Conservation (phyloP, 1,140 invertebrate species). For the Drosophila eugracilis region DNA sequence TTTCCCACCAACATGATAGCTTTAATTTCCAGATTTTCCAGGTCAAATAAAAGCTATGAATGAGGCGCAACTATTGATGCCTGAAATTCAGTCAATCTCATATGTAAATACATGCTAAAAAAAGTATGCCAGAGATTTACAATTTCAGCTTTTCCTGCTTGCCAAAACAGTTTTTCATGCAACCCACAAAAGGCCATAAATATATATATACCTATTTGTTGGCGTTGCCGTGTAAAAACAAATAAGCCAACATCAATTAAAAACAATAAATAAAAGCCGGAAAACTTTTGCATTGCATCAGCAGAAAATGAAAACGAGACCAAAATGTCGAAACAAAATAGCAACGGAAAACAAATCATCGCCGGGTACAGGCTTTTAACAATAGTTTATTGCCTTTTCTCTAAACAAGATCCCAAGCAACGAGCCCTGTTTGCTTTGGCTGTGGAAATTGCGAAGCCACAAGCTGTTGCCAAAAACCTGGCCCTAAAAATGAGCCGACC, state of each 20-base stretch:
- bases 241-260: constrained; percentile 47
- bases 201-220: constrained; percentile 4
- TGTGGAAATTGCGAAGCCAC: constrained; percentile 34
- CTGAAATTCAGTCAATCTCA: constrained; percentile 10
- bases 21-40: not conserved
- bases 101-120: constrained; percentile 19
- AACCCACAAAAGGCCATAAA: not conserved
- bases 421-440: constrained; percentile 7
- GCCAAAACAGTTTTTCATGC: constrained; percentile 18
- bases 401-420: constrained; percentile 32
- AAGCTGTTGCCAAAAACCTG: constrained; percentile 56
- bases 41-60: constrained; percentile 1
- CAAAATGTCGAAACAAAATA: constrained; percentile 9
- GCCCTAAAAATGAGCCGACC: constrained; percentile 1
- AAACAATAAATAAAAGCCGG: constrained; percentile 47
- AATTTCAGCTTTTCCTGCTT: constrained; percentile 16
- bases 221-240: constrained; percentile 25
- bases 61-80: constrained; percentile 8
- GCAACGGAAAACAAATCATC: constrained; percentile 46
- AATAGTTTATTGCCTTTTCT: constrained; percentile 56
- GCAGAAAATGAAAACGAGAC: constrained; percentile 35
- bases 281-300: constrained; percentile 40
- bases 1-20: not conserved
- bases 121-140: constrained; percentile 6
- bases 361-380: constrained; percentile 27